These are phyloP conservation scores for Xestia rhomboidea DNA, from an alignment of 2,888 invertebrate genomes.

Conservation along the genomic window DNA sequence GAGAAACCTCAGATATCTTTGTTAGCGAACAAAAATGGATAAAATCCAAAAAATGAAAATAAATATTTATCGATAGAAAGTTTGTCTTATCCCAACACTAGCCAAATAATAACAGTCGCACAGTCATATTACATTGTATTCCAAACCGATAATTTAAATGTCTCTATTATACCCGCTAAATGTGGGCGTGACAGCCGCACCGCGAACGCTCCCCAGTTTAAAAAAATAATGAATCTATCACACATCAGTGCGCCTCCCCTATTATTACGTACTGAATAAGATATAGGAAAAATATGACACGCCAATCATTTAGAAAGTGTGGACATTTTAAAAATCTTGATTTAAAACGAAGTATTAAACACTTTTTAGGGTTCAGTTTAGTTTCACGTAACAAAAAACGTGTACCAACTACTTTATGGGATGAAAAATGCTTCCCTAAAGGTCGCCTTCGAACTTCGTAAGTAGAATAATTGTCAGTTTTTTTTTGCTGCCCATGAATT, in stretches of 20 bases:
- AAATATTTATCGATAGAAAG: slow-evolving; percentile 51
- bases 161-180: slow-evolving; percentile 82
- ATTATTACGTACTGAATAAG: slow-evolving; percentile 74
- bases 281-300: slow-evolving; percentile 64
- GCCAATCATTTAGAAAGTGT: slow-evolving; percentile 46
- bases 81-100: slow-evolving; percentile 67
- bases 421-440: too few relatives aligned
- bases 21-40: neutral
- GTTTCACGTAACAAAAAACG: neutral
- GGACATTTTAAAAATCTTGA: slow-evolving; percentile 19
- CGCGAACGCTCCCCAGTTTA: slow-evolving; percentile 66
- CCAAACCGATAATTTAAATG: slow-evolving; percentile 82
- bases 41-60: slow-evolving; percentile 1
- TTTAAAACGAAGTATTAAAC: slow-evolving; percentile 6
- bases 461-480: too few relatives aligned
- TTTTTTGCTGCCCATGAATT: too few relatives aligned
- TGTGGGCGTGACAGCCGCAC: slow-evolving; percentile 78
- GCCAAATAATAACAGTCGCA: slow-evolving; percentile 41
- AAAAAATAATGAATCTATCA: slow-evolving; percentile 84
- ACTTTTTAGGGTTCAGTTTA: neutral
- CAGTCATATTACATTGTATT: slow-evolving; percentile 69
- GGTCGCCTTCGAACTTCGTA: too few relatives aligned
- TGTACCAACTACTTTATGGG: too few relatives aligned
- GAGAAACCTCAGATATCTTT: neutral
- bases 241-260: slow-evolving; percentile 57